Conservation (phyloP, 2,888 invertebrate genomes). For the Dryobotodes eremita region DNA sequence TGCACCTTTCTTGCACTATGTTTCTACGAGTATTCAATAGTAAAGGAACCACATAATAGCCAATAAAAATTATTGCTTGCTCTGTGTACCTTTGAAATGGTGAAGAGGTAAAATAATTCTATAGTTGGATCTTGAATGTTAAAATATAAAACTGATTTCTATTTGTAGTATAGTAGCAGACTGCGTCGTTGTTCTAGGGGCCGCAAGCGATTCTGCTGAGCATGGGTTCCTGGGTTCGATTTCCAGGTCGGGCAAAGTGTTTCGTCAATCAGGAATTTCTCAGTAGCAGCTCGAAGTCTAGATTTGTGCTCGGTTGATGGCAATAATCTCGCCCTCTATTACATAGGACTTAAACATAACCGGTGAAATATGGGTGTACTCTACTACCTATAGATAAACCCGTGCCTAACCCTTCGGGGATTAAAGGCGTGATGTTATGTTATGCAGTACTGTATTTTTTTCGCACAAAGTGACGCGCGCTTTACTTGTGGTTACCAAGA, state of each 20-base stretch:
- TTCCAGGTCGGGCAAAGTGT: background rate
- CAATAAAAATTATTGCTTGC: background rate
- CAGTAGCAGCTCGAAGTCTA: background rate
- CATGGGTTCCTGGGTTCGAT: background rate
- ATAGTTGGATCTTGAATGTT: conserved; percentile 9
- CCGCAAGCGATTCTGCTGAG: background rate
- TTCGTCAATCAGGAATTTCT: background rate
- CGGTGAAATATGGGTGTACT: background rate
- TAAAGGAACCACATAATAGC: background rate
- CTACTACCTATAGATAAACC: too few relatives aligned
- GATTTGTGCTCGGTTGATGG: background rate
- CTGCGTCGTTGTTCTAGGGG: background rate
- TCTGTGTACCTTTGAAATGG: background rate
- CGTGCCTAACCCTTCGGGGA: background rate
- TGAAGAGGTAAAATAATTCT: conserved; percentile 9
- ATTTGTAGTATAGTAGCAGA: background rate
- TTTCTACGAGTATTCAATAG: background rate
- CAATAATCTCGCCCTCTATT: background rate
- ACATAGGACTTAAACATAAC: background rate
- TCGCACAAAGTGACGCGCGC: too few relatives aligned
- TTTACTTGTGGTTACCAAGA: too few relatives aligned
- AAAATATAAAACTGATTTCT: background rate
- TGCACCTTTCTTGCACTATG: background rate
- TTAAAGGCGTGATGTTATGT: background rate
- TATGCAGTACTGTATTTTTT: background rate